Base-by-base conservation (phyloP, 1,140 invertebrate species). In the Scaptomyza hsui region DNA sequence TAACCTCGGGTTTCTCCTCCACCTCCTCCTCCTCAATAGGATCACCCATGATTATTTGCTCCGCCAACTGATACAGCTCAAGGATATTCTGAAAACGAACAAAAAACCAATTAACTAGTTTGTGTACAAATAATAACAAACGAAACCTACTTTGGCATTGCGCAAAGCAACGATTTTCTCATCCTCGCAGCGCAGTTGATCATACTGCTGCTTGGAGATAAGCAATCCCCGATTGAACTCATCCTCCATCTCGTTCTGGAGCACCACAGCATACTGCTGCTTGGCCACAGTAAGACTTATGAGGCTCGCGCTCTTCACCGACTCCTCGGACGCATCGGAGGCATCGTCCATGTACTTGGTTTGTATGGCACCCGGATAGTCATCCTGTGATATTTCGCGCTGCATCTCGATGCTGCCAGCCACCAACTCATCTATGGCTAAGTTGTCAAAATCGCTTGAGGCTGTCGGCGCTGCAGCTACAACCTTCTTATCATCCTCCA, bases 61-160 rank as follows among this genome's bases (percentile, higher is more conserved):
- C 89, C n/a, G 90, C 90, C 53, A 91, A 29, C 52, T 82, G 77
- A 72, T 90, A 91, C 0, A 91, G 67, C 53, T 91, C 88, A 6
- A 75, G 72, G 48, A 91, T 90, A 52, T 90, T 75, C 83, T 89
- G 45, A 15, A 9, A 32, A 10, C 13, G 7, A 1, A 41, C 16
- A 37, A 12, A 49, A 21, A n/a, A n/a, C n/a, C n/a, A n/a, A n/a
- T n/a, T 12, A 26, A 10, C 35, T 21, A 1, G 0, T n/a, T n/a
- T n/a, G 3, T 10, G 7, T 9, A 15, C 1, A 18, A 7, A 4
- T 18, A n/a, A 9, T 13, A 7, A 10, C 3, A 3, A n/a, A 10
- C 2, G 0, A 9, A 4, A 37, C 49, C 63, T n/a, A 90, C 89
- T 70, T 77, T 81, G 42, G 89, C 89, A 75, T 89, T 82, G 4